A percentile compares a stretch with the other conserved stretches of the same genome.
Conservation (phyloP, 2,888 invertebrate genomes). For the Gari tellinella region DNA sequence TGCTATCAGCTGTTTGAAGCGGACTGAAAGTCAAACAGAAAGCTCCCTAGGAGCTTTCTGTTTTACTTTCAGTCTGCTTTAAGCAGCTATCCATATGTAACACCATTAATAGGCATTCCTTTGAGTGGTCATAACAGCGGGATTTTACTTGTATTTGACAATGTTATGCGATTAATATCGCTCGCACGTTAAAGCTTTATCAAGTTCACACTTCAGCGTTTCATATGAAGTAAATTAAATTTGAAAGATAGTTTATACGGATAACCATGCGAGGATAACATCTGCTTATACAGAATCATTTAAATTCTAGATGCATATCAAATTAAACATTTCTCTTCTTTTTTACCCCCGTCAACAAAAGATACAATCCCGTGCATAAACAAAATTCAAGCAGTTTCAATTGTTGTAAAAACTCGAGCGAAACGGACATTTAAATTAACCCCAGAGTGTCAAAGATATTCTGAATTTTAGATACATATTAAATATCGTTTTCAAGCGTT, state of each 20-base stretch:
- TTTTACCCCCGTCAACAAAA: slow-evolving; percentile 46
- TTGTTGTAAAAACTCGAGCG: slow-evolving; percentile 41
- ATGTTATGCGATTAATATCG: neutral
- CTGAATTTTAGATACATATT: slow-evolving; percentile 54
- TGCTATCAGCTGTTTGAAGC: too few species aligned
- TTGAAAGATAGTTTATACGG: slow-evolving; percentile 47
- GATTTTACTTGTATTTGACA: too few species aligned
- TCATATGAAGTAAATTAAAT: slow-evolving; percentile 58
- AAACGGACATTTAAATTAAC: slow-evolving; percentile 55
- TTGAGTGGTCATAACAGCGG: too few species aligned
- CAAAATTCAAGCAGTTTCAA: slow-evolving; percentile 55
- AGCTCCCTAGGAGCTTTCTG: too few species aligned
- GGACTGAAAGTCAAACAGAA: too few species aligned
- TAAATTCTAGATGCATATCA: slow-evolving; percentile 62
- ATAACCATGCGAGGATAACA: slow-evolving; percentile 51
- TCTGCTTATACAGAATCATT: slow-evolving; percentile 56
- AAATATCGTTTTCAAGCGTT: slow-evolving; percentile 23
- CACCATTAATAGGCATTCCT: too few species aligned
- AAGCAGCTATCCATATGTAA: too few species aligned
- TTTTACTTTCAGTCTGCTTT: too few species aligned
- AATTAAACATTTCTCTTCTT: slow-evolving; percentile 47
- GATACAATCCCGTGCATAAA: slow-evolving; percentile 55
- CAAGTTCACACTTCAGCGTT: slow-evolving; percentile 49
- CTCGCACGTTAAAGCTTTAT: slow-evolving; percentile 34
- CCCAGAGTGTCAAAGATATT: slow-evolving; percentile 37